A percentile compares a stretch with the other conserved stretches of the same genome.
Conservation (phyloP, 2,888 invertebrate genomes). For the Ormyrus rosae region DNA sequence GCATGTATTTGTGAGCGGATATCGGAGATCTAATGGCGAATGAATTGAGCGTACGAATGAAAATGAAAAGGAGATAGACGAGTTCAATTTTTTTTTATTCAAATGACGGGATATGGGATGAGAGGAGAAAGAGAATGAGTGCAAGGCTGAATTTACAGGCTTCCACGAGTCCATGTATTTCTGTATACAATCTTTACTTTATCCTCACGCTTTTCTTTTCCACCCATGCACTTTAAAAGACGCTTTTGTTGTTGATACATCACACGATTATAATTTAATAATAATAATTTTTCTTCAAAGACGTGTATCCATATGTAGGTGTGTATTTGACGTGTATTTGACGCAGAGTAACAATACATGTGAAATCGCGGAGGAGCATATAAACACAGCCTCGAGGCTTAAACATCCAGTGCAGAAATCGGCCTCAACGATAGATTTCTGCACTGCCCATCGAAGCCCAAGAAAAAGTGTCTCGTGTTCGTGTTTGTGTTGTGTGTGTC, state of each 20-base stretch:
- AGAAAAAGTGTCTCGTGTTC: conserved; percentile 6
- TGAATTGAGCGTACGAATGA: conserved; percentile 6
- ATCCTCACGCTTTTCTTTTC: conserved; percentile 47
- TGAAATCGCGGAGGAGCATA: conserved; percentile 44
- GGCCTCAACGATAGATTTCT: not conserved
- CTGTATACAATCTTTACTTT: conserved; percentile 38
- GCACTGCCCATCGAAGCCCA: conserved; percentile 18
- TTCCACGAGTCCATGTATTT: conserved; percentile 44
- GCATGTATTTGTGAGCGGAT: conserved; percentile 13
- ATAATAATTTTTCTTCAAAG: conserved; percentile 15
- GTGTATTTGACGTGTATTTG: conserved; percentile 34
- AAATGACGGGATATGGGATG: conserved; percentile 17
- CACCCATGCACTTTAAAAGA: conserved; percentile 48
- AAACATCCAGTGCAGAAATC: conserved; percentile 5
- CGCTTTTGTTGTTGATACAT: conserved; percentile 48
- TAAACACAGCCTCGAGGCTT: conserved; percentile 52
- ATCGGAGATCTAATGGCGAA: conserved; percentile 3
- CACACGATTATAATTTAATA: conserved; percentile 44
- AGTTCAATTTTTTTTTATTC: conserved; percentile 34
- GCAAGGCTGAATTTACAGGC: conserved; percentile 53
- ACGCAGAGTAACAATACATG: conserved; percentile 37
- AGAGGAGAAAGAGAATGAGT: conserved; percentile 32
- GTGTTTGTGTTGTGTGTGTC: not conserved
- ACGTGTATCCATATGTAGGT: not conserved
- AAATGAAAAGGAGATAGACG: conserved; percentile 22